Evolutionary conservation across 2,888 invertebrate species (phyloP), one percentile per base, ranked within the genome.

Genomic region (Uloborus plumipes): DNA sequence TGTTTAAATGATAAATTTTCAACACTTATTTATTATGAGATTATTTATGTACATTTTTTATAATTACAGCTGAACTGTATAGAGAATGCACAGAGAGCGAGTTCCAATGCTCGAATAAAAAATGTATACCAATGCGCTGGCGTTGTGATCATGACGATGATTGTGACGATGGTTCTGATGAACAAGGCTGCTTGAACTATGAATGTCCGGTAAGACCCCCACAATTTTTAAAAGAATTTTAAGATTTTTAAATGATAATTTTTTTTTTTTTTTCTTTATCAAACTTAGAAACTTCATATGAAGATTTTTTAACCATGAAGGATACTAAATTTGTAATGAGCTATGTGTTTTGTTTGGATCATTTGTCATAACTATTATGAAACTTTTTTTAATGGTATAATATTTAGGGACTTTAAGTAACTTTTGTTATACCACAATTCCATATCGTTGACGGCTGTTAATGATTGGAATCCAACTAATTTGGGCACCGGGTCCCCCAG

Each of bases 131-230:
- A 0, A 94, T 94, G 0, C 91, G 97, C 84, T 97, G 97, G 96
- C 92, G 95, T 58, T 98, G 98, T 89, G 98, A 98, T 88, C 95
- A 95, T 86, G 90, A 90, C 79, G 96, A 98, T 88, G 98, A 99
- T 88, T 99, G 98, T 87, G 96, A 97, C 0, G 98, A 99, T 89
- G 94, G 94, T 86, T 94, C 95, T 3, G 99, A 99, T 88, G 97
- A 97, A 89, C 90, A 93, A 81, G 93, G 93, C 72, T 97, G 97
- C 87, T 93, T 93, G 67, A 93, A 93, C 4, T 95, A 94, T 89
- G 92, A 93, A 87, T 96, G 96, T 90, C 95, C 94, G 88, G 91
- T 90, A 78, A 75, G 74, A 26, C 26, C 4, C 4, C 26, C 26
- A 26, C 26, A 26, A 26, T 4, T 26, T 26, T 26, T 26, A 26